Percentiles rank a stretch among this genome's conserved stretches.
phyloP scores from a whole-genome alignment of 2,797 vertebrate species.

The Sebastes steindachneri region DNA sequence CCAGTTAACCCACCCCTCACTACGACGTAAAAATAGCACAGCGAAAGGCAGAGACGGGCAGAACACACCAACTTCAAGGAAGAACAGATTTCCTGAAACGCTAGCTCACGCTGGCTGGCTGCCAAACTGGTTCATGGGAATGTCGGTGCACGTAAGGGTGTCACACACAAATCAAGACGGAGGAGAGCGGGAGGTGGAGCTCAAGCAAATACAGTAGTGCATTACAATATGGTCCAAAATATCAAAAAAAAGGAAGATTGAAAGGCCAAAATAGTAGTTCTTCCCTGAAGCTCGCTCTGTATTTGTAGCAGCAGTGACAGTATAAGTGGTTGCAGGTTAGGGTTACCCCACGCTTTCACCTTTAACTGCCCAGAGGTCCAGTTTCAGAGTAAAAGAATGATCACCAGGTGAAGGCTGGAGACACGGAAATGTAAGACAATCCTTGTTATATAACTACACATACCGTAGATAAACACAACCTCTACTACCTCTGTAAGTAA shows the following conservation, averaged over 20 bases:
- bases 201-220: background rate
- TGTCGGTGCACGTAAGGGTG: background rate
- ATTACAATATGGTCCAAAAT: background rate
- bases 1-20: constrained; percentile 43
- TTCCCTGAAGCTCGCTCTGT: background rate
- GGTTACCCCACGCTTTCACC: constrained; percentile 12
- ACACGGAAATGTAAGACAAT: constrained; percentile 36
- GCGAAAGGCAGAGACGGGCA: constrained; percentile 19
- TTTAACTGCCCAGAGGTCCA: constrained; percentile 19
- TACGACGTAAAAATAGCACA: constrained; percentile 48
- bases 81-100: constrained; percentile 32
- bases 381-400: constrained; percentile 34
- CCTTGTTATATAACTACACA: constrained; percentile 3
- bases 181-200: background rate
- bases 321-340: background rate
- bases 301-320: background rate
- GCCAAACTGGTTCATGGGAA: constrained; percentile 65
- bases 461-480: background rate
- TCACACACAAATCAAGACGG: background rate
- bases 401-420: constrained; percentile 36
- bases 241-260: background rate
- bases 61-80: constrained; percentile 14
- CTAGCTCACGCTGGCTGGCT: background rate
- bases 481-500: background rate
- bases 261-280: background rate